Conservation (phyloP, 2,888 invertebrate species). For the Eustalomyia histrio region DNA sequence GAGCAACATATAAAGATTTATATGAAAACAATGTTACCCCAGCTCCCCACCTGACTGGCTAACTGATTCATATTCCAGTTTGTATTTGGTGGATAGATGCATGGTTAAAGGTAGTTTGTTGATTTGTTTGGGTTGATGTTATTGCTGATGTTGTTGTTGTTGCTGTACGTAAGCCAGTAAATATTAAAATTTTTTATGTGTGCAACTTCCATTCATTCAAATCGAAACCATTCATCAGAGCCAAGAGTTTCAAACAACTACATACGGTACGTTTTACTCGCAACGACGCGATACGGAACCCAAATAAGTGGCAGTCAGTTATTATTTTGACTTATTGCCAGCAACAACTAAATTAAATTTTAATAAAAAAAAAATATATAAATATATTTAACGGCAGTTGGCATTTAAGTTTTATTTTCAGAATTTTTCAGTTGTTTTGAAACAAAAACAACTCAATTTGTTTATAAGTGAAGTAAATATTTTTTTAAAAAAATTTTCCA, state of each 20-base stretch:
- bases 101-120: slow-evolving; percentile 20
- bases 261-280: slow-evolving; percentile 53
- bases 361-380: neutral
- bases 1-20: slow-evolving; percentile 13
- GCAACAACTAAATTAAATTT: slow-evolving; percentile 67
- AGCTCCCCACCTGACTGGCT: slow-evolving; percentile 17
- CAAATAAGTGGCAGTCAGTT: slow-evolving; percentile 70
- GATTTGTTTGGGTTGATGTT: slow-evolving; percentile 4
- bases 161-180: slow-evolving; percentile 56
- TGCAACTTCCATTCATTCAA: slow-evolving; percentile 45
- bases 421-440: neutral
- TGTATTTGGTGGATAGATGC: slow-evolving; percentile 2
- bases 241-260: slow-evolving; percentile 57
- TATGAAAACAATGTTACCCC: neutral
- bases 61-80: slow-evolving; percentile 59
- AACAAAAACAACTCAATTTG: neutral
- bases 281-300: slow-evolving; percentile 25
- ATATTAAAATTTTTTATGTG: slow-evolving; percentile 41
- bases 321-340: slow-evolving; percentile 72
- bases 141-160: slow-evolving; percentile 38
- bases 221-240: slow-evolving; percentile 53
- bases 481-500: neutral
- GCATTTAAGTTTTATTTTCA: slow-evolving; percentile 19
- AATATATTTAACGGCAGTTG: slow-evolving; percentile 52
- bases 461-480: slow-evolving; percentile 26